Conservation (phyloP, 2,888 invertebrate genomes). For the Nomada fabriciana region DNA sequence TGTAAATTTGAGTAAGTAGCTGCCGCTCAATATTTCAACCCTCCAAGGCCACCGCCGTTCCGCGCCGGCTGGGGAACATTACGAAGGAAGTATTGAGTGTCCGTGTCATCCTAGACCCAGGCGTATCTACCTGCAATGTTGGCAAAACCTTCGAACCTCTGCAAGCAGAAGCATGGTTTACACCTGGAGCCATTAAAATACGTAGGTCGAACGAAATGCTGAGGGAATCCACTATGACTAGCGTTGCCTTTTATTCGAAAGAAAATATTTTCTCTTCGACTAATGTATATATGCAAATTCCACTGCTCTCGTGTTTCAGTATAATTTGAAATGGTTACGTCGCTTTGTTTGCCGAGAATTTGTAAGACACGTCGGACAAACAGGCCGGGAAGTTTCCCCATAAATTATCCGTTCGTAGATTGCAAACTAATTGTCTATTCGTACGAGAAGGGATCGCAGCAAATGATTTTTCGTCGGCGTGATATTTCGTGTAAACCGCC, state of each 20-base stretch:
- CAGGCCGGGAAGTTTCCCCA: too few relatives aligned
- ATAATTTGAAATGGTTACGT: too few relatives aligned
- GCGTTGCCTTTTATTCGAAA: background rate
- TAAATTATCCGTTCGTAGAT: background rate
- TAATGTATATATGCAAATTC: background rate
- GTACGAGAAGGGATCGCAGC: background rate
- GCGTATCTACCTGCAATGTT: constrained; percentile 34
- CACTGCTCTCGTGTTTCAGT: too few relatives aligned
- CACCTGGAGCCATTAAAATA: constrained; percentile 16
- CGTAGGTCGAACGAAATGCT: background rate
- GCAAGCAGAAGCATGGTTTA: constrained; percentile 21
- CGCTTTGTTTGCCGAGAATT: background rate
- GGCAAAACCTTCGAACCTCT: constrained; percentile 25
- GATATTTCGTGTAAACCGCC: background rate
- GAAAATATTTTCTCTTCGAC: background rate
- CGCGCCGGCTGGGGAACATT: background rate
- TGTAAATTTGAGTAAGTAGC: constrained; percentile 30
- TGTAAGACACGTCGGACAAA: background rate
- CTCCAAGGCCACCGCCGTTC: constrained; percentile 12
- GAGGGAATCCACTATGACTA: background rate
- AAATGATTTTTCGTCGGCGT: too few relatives aligned
- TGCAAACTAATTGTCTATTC: constrained; percentile 5
- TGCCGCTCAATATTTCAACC: constrained; percentile 44
- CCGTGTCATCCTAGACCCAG: constrained; percentile 51
- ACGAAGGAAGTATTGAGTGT: constrained; percentile 37